phyloP scores from a whole-genome alignment of 2,113 vertebrate species.

The Daphoenositta chrysoptera region DNA sequence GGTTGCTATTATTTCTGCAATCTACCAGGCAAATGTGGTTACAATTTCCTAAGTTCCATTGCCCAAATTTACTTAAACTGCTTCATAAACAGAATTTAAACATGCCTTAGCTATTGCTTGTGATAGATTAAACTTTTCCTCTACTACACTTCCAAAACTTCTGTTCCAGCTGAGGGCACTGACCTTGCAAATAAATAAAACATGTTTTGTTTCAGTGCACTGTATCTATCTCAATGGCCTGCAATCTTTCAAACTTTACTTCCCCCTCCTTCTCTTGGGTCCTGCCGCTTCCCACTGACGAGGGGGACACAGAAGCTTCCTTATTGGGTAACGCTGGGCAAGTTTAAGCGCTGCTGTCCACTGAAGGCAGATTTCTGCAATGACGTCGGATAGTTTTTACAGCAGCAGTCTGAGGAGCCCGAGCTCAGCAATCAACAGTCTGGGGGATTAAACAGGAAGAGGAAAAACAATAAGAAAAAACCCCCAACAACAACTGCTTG shows the following conservation, averaged over 20 bases:
- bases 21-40: conserved; percentile 10
- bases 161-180: conserved; percentile 3
- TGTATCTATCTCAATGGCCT: neutral
- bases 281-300: neutral
- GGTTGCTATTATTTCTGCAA: neutral
- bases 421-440: neutral
- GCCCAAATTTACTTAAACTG: conserved; percentile 25
- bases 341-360: neutral
- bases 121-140: conserved; percentile 8
- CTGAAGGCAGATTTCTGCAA: neutral
- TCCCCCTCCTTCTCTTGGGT: neutral
- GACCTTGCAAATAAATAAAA: conserved; percentile 52
- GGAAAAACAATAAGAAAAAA: neutral
- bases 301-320: neutral
- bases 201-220: conserved; percentile 15
- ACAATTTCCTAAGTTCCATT: conserved; percentile 13
- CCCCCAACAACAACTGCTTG: neutral
- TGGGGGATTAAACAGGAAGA: conserved; percentile 13
- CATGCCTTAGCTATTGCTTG: neutral
- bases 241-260: conserved; percentile 1
- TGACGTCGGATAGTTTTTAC: accelerated
- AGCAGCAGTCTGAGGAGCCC: neutral
- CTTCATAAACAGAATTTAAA: conserved; percentile 43
- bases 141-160: neutral
- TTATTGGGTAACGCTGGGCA: neutral